Evolutionary conservation across 2,113 vertebrate genomes (phyloP).

Genomic region (Scalopus aquaticus): DNA sequence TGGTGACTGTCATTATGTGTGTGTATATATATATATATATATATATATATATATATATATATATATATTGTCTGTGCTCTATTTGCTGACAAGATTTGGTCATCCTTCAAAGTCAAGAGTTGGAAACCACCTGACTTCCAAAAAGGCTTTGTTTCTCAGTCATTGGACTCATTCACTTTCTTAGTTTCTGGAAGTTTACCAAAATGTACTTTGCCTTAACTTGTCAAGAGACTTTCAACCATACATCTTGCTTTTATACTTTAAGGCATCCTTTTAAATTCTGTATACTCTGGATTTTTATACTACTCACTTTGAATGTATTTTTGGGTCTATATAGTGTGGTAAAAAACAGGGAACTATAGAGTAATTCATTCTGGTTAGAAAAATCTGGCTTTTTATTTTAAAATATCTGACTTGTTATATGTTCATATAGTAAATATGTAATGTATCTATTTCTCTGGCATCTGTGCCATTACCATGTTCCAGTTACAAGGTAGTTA

Average conservation of each 20-base stretch:
- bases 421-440: conserved; percentile 3
- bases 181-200: neutral
- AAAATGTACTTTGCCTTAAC: neutral
- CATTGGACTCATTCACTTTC: neutral
- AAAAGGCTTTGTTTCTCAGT: neutral
- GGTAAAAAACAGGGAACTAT: neutral
- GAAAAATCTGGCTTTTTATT: neutral
- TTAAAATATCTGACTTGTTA: neutral
- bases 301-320: neutral
- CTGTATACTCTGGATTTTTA: neutral
- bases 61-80: neutral
- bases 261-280: neutral
- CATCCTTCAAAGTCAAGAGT: conserved; percentile 10
- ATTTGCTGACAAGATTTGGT: neutral
- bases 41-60: too few species aligned
- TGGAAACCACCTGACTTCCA: conserved; percentile 3
- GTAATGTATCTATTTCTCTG: neutral
- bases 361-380: neutral
- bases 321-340: neutral
- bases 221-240: neutral
- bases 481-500: neutral
- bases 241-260: neutral
- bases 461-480: neutral
- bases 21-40: too few species aligned
- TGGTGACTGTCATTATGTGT: neutral